Conservation (phyloP, 2,888 invertebrate species). For the Lepidocyrtinus sp. region DNA sequence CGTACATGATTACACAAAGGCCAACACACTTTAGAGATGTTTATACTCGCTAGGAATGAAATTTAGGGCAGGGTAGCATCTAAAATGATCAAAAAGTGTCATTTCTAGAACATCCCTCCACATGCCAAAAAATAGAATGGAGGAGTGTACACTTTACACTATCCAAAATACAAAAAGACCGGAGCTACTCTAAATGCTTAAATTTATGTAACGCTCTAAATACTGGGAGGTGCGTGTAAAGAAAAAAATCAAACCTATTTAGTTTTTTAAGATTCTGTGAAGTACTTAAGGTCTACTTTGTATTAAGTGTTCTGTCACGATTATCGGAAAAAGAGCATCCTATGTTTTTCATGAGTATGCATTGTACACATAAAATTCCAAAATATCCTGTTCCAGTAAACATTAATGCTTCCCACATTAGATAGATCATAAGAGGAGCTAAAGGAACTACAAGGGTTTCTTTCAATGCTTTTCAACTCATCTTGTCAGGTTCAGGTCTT, state of each 20-base stretch:
- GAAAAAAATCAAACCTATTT: neutral
- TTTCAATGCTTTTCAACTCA: neutral
- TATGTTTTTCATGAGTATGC: neutral
- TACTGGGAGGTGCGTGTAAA: neutral
- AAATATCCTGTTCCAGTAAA: neutral
- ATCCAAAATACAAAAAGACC: no score
- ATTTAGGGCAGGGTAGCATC: neutral
- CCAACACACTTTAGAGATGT: neutral
- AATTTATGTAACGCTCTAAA: neutral
- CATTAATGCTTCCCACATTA: neutral
- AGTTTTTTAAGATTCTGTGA: no score
- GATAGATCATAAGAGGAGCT: neutral
- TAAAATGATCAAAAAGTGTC: neutral
- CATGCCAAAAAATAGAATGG: neutral
- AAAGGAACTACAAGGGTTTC: neutral
- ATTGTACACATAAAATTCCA: neutral
- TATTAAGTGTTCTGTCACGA: no score
- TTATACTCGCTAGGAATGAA: neutral
- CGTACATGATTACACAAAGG: neutral
- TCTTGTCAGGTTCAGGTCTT: neutral
- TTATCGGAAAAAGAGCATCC: neutral
- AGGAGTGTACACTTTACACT: neutral
- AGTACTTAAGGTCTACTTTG: no score
- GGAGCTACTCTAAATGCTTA: neutral
- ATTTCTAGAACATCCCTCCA: neutral